Evolutionary conservation across 2,797 vertebrate species (phyloP), one percentile per base, ranked within the genome.

Genomic region (Clarias pachynema): DNA sequence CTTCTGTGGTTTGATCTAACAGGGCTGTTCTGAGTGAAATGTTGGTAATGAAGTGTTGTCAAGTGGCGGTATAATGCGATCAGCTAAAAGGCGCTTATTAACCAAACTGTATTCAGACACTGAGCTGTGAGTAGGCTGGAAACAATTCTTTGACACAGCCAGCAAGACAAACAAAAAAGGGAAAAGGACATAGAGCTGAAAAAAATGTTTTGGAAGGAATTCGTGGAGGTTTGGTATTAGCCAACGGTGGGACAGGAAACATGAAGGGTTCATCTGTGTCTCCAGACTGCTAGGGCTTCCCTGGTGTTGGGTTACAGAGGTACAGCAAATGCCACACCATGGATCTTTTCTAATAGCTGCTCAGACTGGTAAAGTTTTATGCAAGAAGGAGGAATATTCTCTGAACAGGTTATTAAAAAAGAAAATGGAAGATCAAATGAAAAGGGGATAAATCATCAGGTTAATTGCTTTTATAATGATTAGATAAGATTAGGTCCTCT

Each of bases 61-160:
- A 89, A 94, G 94, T 93, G 93, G 90, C 93, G 91, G 91, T 94
- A 91, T 95, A 93, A 95, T 94, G 94, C 93, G 93, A 94, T 95
- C 93, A 94, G 89, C 92, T 92, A 92, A 93, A 92, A 94, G 93
- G 90, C 79, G 91, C 94, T 95, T 93, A 94, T 95, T 95, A 94
- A 91, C 90, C 89, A 88, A 91, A 94, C 92, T 92, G 89, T 93
- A 93, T 93, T 93, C 93, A 91, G 92, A 91, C 88, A 87, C 91
- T 92, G 92, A 93, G 92, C 91, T 91, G 89, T 86, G 89, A 91
- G 89, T 93, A 86, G 92, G 91, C 93, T 91, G 90, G 93, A 89
- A 92, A 91, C 89, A 89, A 91, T 79, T 73, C 87, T 89, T 91
- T 91, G 90, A 91, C 16, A 73, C 20, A 57, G 80, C 80, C 56